Conservation (phyloP, 2,113 vertebrate species). For the Prochilodus magdalenae region DNA sequence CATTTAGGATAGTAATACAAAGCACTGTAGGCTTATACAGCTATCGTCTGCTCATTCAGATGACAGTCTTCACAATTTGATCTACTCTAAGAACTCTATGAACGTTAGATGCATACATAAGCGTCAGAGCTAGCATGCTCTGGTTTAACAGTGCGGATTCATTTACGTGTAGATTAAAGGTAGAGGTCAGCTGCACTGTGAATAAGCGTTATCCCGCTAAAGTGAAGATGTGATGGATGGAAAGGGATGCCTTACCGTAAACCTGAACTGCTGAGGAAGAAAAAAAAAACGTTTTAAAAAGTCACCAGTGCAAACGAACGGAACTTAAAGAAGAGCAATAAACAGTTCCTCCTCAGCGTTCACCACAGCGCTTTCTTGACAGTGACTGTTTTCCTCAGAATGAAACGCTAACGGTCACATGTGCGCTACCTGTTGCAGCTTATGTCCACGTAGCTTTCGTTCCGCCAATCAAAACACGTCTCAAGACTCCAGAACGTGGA, state of each 20-base stretch:
- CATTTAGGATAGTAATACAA: neutral
- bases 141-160: neutral
- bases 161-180: no score
- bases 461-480: conserved; percentile 70
- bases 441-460: conserved; percentile 78
- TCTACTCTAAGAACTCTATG: neutral
- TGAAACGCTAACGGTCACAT: conserved; percentile 66
- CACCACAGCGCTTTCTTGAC: neutral
- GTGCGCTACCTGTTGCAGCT: conserved; percentile 71
- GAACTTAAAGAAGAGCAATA: neutral
- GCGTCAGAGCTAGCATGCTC: neutral
- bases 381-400: conserved; percentile 28
- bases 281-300: conserved; percentile 2
- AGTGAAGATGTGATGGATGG: neutral
- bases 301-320: neutral
- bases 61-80: neutral
- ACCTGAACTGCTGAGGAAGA: neutral
- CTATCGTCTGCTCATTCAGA: neutral
- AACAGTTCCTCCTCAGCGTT: neutral
- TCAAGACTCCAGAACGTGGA: neutral
- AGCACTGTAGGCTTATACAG: neutral
- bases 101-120: neutral
- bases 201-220: conserved; percentile 2
- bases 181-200: neutral
- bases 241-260: conserved; percentile 32